phyloP scores from a whole-genome alignment of 1,140 invertebrate genomes.

The Yoshiicerus persimilis region DNA sequence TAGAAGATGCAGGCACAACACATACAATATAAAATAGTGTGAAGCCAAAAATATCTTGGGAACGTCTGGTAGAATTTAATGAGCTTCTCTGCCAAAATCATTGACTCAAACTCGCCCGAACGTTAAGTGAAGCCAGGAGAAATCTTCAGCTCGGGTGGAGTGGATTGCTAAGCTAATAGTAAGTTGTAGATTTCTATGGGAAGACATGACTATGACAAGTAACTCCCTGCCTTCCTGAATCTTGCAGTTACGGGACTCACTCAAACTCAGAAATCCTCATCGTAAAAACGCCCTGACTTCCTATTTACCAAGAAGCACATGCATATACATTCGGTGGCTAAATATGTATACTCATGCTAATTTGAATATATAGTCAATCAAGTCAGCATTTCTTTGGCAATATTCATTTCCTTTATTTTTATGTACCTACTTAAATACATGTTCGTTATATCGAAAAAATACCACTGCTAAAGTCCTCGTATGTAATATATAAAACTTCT shows the following conservation, averaged over 20 bases:
- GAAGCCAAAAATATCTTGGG: slow-evolving; percentile 39
- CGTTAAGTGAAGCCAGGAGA: neutral
- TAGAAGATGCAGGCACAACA: neutral
- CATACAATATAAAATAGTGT: slow-evolving; percentile 17
- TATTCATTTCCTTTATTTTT: neutral
- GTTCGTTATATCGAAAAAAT: too few species aligned
- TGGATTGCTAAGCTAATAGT: neutral
- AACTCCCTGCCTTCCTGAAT: slow-evolving; percentile 14
- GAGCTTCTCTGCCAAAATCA: slow-evolving; percentile 33
- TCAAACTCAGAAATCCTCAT: neutral
- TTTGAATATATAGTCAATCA: neutral
- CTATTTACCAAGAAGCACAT: neutral
- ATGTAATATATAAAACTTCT: too few species aligned
- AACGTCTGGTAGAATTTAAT: slow-evolving; percentile 35
- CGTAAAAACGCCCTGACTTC: slow-evolving; percentile 18
- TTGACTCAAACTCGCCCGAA: neutral
- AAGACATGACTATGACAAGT: slow-evolving; percentile 19
- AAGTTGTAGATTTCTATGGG: slow-evolving; percentile 5
- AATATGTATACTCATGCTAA: neutral
- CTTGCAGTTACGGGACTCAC: neutral
- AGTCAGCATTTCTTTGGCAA: neutral
- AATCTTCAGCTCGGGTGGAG: neutral
- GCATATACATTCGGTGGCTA: neutral
- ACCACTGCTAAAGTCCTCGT: too few species aligned
- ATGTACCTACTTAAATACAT: too few species aligned